These are phyloP conservation scores for Elmis aenea DNA, from an alignment of 2,888 invertebrate species.

Conservation along the genomic window DNA sequence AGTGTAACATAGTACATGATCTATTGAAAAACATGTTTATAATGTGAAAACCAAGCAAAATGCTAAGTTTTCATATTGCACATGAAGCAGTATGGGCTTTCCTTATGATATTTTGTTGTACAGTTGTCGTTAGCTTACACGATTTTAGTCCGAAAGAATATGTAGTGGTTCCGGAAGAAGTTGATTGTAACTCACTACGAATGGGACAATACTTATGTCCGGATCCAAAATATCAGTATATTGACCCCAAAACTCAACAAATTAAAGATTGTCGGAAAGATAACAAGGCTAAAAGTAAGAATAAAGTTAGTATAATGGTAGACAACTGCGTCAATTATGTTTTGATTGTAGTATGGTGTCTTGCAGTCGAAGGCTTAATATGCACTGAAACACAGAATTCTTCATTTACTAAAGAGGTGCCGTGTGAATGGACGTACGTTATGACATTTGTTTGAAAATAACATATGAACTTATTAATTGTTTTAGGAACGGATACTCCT, in stretches of 20 bases:
- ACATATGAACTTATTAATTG: constrained; percentile 2
- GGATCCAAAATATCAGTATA: constrained; percentile 67
- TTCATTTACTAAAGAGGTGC: constrained; percentile 74
- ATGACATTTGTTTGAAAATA: background rate
- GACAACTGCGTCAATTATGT: too few species aligned
- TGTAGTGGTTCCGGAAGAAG: too few species aligned
- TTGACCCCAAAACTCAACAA: constrained; percentile 87
- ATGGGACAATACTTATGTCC: constrained; percentile 82
- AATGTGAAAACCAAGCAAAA: too few species aligned
- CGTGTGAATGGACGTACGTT: constrained; percentile 93
- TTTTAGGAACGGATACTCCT: constrained; percentile 86
- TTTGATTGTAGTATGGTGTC: constrained; percentile 71
- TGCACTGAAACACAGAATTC: constrained; percentile 76
- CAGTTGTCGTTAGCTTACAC: too few species aligned
- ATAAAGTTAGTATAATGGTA: too few species aligned
- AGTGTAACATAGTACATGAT: too few species aligned
- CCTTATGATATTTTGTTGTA: too few species aligned
- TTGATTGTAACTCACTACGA: constrained; percentile 68
- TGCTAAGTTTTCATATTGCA: too few species aligned
- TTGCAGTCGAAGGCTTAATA: constrained; percentile 75
- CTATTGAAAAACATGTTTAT: too few species aligned
- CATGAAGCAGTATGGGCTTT: too few species aligned
- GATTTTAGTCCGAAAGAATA: too few species aligned
- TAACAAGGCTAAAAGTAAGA: constrained; percentile 74
- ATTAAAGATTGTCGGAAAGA: constrained; percentile 72